Evolutionary conservation across 2,113 vertebrate genomes (phyloP).

Genomic region (Lepus americanus): DNA sequence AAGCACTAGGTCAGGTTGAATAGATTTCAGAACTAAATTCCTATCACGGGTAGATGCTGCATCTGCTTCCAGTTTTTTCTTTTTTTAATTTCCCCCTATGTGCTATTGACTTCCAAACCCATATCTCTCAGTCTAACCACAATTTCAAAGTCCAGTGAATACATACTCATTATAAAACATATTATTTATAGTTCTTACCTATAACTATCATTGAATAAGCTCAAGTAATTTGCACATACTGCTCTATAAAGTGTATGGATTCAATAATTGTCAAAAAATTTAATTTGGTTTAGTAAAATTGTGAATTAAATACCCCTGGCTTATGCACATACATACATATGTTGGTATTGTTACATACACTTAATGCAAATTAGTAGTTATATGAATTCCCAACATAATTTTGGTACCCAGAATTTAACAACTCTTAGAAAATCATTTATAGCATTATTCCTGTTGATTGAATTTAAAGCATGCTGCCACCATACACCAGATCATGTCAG

Average conservation of each 20-base stretch:
- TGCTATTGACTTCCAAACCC: not conserved
- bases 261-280: constrained; percentile 52
- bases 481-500: not conserved
- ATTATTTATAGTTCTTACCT: constrained; percentile 48
- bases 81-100: not conserved
- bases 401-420: not conserved
- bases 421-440: not conserved
- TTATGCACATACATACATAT: too few species aligned
- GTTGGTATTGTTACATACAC: not conserved
- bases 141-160: not conserved
- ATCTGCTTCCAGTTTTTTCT: not conserved
- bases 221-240: constrained; percentile 45
- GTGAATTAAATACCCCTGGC: constrained; percentile 8
- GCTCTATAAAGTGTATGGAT: constrained; percentile 6
- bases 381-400: not conserved
- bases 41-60: not conserved
- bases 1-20: not conserved
- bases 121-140: not conserved
- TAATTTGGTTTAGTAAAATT: constrained; percentile 2
- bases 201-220: constrained; percentile 39
- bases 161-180: not conserved
- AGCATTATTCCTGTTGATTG: not conserved
- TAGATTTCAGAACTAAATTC: not conserved
- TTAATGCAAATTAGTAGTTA: not conserved
- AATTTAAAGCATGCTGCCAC: not conserved